A percentile compares a stretch with the other conserved stretches of the same genome.
These are phyloP conservation scores for Dromiciops gliroides DNA, from an alignment of 2,113 vertebrate genomes.

Conservation along the genomic window DNA sequence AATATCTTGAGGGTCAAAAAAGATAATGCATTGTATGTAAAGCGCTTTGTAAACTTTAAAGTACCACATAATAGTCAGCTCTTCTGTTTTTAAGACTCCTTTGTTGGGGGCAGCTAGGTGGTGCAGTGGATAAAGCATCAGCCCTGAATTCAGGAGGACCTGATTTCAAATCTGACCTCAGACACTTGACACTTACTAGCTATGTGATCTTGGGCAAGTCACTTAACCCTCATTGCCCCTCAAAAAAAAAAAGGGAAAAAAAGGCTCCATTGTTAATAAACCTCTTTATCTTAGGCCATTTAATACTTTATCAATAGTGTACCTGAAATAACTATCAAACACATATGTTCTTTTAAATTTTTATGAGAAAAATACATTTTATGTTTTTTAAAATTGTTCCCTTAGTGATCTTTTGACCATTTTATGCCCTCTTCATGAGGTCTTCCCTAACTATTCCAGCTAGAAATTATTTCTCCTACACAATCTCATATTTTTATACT, in stretches of 20 bases:
- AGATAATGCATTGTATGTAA: background rate
- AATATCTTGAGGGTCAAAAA: background rate
- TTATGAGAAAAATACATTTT: background rate
- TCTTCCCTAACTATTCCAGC: background rate
- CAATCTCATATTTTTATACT: background rate
- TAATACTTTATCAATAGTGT: slow-evolving; percentile 11
- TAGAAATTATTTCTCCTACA: background rate
- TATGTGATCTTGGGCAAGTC: no score
- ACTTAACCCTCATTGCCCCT: no score
- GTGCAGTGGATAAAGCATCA: no score
- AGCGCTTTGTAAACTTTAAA: background rate
- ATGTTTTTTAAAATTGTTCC: background rate
- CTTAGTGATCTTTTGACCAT: background rate
- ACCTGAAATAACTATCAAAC: background rate
- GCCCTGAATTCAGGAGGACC: no score
- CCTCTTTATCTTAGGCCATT: background rate
- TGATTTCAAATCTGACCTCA: no score
- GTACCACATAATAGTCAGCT: background rate
- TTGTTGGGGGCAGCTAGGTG: no score
- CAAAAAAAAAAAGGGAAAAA: no score
- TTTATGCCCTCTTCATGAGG: background rate
- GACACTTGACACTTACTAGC: no score
- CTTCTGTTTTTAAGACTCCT: background rate
- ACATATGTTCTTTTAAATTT: background rate
- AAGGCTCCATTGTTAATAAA: background rate